A percentile compares a stretch with the other conserved stretches of the same genome.
These are phyloP conservation scores for Melanerpes formicivorus DNA, from an alignment of 2,113 vertebrate species.

Conservation along the genomic window DNA sequence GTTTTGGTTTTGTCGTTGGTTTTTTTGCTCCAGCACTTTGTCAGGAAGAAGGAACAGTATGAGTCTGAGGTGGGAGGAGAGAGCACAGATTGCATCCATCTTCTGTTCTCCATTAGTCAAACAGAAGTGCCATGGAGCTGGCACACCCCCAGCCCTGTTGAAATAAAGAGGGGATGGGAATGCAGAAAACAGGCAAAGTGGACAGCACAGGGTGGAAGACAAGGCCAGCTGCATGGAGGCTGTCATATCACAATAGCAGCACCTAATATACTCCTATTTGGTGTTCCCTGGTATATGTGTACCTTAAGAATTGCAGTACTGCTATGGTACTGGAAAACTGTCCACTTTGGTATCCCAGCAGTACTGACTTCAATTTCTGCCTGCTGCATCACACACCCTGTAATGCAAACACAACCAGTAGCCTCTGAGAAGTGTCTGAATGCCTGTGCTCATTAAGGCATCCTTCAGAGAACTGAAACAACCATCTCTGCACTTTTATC, in stretches of 20 bases:
- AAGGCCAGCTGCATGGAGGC: neutral
- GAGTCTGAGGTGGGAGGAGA: neutral
- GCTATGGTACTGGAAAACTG: neutral
- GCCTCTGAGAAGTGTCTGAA: neutral
- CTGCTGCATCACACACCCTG: neutral
- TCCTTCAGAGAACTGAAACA: neutral
- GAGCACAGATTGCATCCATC: neutral
- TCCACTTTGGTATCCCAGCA: neutral
- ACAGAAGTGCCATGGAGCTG: neutral
- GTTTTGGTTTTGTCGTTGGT: too few relatives aligned
- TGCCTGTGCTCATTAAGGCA: neutral
- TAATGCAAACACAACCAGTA: neutral
- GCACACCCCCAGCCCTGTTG: fast-evolving
- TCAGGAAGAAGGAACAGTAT: neutral
- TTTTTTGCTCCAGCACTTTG: neutral
- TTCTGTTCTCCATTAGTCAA: neutral
- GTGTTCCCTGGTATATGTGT: neutral
- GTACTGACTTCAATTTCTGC: neutral
- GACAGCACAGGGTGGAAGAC: neutral
- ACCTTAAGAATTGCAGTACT: neutral
- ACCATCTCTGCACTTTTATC: neutral
- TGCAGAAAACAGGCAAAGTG: neutral
- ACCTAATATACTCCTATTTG: neutral
- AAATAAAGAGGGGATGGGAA: neutral
- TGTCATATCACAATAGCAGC: neutral